phyloP scores from a whole-genome alignment of 1,140 invertebrate species.

The Cataglyphis hispanica region DNA sequence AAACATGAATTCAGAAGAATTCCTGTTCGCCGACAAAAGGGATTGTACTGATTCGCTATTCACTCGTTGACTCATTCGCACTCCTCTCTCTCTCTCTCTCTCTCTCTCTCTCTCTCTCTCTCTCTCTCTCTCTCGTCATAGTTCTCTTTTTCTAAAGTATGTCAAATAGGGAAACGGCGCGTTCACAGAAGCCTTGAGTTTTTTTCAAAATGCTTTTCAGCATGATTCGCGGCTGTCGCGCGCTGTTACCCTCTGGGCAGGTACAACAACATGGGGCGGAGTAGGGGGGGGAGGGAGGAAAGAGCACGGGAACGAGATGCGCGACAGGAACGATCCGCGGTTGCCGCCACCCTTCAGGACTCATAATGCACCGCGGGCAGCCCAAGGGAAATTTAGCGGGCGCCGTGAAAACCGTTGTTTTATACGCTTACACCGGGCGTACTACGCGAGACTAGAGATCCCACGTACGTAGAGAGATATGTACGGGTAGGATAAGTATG shows the following conservation, averaged over 20 bases:
- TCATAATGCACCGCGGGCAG: conserved; percentile 75
- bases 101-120: neutral
- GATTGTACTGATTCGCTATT: conserved; percentile 38
- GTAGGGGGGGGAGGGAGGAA: neutral
- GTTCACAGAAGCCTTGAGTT: conserved; percentile 52
- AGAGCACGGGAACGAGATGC: conserved; percentile 49
- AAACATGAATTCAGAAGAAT: conserved; percentile 48
- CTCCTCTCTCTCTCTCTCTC: neutral
- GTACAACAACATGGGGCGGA: neutral
- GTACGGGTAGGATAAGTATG: conserved; percentile 3
- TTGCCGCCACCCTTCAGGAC: conserved; percentile 68
- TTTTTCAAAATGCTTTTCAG: conserved; percentile 70
- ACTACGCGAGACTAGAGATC: conserved; percentile 69
- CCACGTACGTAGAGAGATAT: conserved; percentile 58
- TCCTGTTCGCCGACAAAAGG: neutral
- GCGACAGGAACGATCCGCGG: conserved; percentile 37
- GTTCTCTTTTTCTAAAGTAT: conserved; percentile 25
- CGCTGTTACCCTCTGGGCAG: neutral
- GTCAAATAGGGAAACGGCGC: conserved; percentile 44
- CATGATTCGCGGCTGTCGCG: conserved; percentile 57
- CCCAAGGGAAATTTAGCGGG: conserved; percentile 80
- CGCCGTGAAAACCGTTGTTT: conserved; percentile 77
- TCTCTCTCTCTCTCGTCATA: neutral
- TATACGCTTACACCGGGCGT: conserved; percentile 70
- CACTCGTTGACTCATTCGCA: neutral